Conservation (phyloP, 2,797 vertebrate species). For the Poecilia velifera region DNA sequence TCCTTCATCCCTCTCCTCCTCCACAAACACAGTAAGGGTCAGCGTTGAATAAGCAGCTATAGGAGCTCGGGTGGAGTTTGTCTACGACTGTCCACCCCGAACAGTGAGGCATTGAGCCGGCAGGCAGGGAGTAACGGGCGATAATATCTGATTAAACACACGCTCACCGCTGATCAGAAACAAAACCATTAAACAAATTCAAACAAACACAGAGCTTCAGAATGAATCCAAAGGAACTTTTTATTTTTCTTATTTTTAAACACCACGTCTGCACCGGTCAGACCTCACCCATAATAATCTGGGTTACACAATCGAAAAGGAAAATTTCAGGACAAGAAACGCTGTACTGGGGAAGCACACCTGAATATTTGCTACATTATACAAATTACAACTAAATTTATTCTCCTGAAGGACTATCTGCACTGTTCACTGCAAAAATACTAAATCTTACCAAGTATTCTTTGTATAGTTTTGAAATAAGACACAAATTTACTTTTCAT, state of each 20-base stretch:
- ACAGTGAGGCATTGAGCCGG: conserved; percentile 84
- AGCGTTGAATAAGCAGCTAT: conserved; percentile 97
- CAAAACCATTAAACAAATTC: neutral
- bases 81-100: conserved; percentile 84
- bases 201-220: neutral
- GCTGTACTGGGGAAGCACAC: neutral
- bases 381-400: neutral
- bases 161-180: conserved; percentile 54
- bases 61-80: conserved; percentile 93
- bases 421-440: neutral
- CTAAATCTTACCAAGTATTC: too few species aligned
- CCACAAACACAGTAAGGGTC: conserved; percentile 90
- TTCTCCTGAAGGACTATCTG: neutral
- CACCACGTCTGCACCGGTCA: neutral
- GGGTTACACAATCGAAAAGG: neutral
- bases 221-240: neutral
- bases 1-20: conserved; percentile 45
- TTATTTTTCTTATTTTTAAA: neutral
- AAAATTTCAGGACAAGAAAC: neutral
- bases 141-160: conserved; percentile 65
- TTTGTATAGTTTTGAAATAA: too few species aligned
- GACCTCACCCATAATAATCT: neutral
- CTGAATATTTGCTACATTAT: neutral
- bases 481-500: too few species aligned
- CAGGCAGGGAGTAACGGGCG: conserved; percentile 43